Base-by-base conservation (phyloP, 2,113 vertebrate genomes). In the Corydoras maculifer region DNA sequence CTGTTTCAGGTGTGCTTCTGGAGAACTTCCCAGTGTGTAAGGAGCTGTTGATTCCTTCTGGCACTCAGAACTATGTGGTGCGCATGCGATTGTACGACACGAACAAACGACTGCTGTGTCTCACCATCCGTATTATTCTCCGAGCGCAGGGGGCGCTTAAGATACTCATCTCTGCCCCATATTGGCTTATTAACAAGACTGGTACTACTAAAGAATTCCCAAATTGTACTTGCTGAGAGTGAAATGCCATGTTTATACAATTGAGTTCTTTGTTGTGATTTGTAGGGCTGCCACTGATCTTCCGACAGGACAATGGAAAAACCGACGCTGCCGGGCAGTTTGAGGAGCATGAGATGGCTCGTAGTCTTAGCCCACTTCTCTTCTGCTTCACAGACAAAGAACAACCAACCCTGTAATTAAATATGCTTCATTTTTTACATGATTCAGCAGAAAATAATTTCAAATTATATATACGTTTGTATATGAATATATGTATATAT, bases 381-480 rank as follows among this genome's bases (percentile, higher is more conserved):
- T 99, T 99, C 86, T 97, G 94, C 81, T 98, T 98, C 1, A 91
- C 93, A 5, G 96, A 99, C 84, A 98, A 98, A 86, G 97, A 99
- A 64, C 94, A 97, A 83, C 94, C 96, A 14, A 93, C 89, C 65
- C 88, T 99, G 97, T 98, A 85, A 91, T 94, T 91, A 53, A 14
- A 14, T 7, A 10, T 12, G 9, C 9, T 18, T 18, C 9, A 25
- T 9, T 32, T 25, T 25, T 25, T 25, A 25, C 18, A 25, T 14
- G 30, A 4, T 57, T 10, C 9, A 18, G 62, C 18, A 25, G 18
- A 25, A 25, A 25, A 25, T 25, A 25, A 25, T 25, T 25, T 25
- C 18, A 25, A 25, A 25, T 25, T 25, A 25, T 25, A 25, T 25
- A 25, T 25, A 25, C 2, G n/a, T n/a, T n/a, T n/a, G n/a, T n/a